A percentile compares a stretch with the other conserved stretches of the same genome.
These are phyloP conservation scores for Eutrigla gurnardus DNA, from an alignment of 2,797 vertebrate genomes.

Conservation along the genomic window DNA sequence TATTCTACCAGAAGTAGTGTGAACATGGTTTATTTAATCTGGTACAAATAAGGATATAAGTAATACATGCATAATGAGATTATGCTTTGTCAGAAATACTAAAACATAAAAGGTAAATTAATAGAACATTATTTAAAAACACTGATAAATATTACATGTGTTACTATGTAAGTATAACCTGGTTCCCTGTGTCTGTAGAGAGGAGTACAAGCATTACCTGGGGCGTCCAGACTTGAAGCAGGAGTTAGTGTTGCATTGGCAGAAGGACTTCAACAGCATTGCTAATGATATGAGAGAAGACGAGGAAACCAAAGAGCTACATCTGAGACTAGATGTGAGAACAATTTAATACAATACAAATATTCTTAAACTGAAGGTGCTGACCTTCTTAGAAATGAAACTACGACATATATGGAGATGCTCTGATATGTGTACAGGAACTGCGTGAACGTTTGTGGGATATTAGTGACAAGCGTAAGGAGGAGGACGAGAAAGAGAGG, in stretches of 20 bases:
- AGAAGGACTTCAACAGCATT: conserved; percentile 89
- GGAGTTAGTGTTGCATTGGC: conserved; percentile 91
- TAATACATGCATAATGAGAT: not conserved
- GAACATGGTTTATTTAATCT: not conserved
- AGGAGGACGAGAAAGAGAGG: conserved; percentile 87
- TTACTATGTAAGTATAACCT: not conserved
- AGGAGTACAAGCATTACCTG: conserved; percentile 85
- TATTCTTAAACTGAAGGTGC: not conserved
- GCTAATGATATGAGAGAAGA: conserved; percentile 88
- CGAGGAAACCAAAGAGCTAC: conserved; percentile 92
- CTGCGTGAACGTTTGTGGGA: conserved; percentile 90
- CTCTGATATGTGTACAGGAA: conserved; percentile 80
- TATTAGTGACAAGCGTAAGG: conserved; percentile 87
- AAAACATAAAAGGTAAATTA: conserved; percentile 3
- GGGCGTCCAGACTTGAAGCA: conserved; percentile 90
- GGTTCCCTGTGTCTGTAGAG: conserved; percentile 59
- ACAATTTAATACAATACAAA: not conserved
- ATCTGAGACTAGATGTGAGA: conserved; percentile 90
- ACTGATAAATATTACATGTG: not conserved
- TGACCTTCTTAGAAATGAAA: not conserved
- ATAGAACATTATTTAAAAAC: not conserved
- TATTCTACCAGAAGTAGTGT: conserved; percentile 52
- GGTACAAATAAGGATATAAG: not conserved
- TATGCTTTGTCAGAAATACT: not conserved
- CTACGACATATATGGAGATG: not conserved